A percentile compares a stretch with the other conserved stretches of the same genome.
These are phyloP conservation scores for Camponotus fellah DNA, from an alignment of 2,888 invertebrate genomes.

Conservation along the genomic window DNA sequence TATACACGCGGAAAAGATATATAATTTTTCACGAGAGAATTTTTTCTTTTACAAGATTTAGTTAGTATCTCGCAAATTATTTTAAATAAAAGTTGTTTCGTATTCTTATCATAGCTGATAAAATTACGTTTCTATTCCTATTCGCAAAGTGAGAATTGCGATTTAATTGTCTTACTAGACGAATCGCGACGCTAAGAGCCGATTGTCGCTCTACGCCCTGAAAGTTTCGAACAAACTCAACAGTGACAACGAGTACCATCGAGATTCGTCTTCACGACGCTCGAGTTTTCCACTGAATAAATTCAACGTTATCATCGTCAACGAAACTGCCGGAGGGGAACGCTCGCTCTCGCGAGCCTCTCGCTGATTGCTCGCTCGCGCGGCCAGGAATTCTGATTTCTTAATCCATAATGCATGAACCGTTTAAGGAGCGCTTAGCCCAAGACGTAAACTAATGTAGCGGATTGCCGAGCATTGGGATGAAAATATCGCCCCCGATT, in stretches of 20 bases:
- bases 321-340: conserved; percentile 45
- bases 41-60: conserved; percentile 9
- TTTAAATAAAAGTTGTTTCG: background rate
- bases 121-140: background rate
- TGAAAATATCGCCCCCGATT: conserved; percentile 70
- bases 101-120: background rate
- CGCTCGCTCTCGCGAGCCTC: conserved; percentile 28
- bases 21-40: background rate
- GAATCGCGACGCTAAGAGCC: conserved; percentile 55
- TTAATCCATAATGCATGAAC: conserved; percentile 83
- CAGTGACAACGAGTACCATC: conserved; percentile 51
- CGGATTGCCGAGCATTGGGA: conserved; percentile 72
- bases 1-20: background rate
- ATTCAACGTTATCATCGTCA: conserved; percentile 73
- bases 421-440: conserved; percentile 81
- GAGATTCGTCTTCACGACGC: conserved; percentile 59
- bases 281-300: conserved; percentile 76
- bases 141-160: conserved; percentile 4
- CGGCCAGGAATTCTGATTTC: conserved; percentile 79
- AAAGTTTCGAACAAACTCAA: conserved; percentile 55
- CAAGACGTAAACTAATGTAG: conserved; percentile 80
- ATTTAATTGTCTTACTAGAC: conserved; percentile 38
- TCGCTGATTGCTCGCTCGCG: conserved; percentile 66
- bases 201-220: conserved; percentile 33
- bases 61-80: background rate